Percentiles rank a stretch among this genome's conserved stretches.
These are phyloP conservation scores for Lasioglossum morio DNA, from an alignment of 2,888 invertebrate genomes.

Conservation along the genomic window DNA sequence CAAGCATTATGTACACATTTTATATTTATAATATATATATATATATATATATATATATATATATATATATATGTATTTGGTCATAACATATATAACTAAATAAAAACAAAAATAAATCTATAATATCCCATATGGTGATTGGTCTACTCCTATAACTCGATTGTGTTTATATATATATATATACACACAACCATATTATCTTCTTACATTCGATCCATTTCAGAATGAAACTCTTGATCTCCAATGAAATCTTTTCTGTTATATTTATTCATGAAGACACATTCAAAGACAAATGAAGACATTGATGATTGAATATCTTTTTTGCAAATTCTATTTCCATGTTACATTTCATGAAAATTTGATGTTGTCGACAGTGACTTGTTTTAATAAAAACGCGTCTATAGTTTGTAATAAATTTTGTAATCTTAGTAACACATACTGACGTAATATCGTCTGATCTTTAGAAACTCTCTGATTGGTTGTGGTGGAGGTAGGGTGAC, in stretches of 20 bases:
- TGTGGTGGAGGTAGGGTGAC: slow-evolving; percentile 76
- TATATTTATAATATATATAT: too few species aligned
- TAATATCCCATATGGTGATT: too few species aligned
- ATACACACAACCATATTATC: background rate
- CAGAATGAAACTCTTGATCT: background rate
- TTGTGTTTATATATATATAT: background rate
- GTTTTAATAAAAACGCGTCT: slow-evolving; percentile 30
- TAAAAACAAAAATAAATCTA: too few species aligned
- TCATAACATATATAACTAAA: too few species aligned
- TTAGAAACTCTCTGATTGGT: slow-evolving; percentile 86
- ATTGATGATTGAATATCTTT: background rate
- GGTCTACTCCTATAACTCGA: too few species aligned
- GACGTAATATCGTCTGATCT: slow-evolving; percentile 89
- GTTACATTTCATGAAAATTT: background rate
- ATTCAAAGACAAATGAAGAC: background rate
- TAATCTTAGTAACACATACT: slow-evolving; percentile 69
- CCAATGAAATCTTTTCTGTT: slow-evolving; percentile 2
- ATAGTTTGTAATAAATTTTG: slow-evolving; percentile 41
- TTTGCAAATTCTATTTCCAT: background rate
- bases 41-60: too few species aligned
- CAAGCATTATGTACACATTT: background rate
- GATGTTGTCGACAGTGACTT: background rate
- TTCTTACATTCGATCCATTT: background rate
- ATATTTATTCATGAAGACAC: background rate
- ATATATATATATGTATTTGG: too few species aligned